Evolutionary conservation across 2,888 invertebrate genomes (phyloP).

Genomic region (Watsonalla binaria): DNA sequence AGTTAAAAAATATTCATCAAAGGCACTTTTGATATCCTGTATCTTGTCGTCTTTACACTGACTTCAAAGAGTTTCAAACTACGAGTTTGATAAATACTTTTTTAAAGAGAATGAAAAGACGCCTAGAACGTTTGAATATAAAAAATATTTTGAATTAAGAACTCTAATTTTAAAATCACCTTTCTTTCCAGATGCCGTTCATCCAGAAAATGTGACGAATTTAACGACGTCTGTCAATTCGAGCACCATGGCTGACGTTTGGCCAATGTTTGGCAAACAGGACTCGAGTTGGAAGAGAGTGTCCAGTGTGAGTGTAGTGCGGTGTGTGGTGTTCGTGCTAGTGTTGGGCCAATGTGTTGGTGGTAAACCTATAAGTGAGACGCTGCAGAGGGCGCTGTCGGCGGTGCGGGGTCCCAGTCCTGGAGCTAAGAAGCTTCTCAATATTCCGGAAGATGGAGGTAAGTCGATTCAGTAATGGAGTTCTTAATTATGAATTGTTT

Average conservation of each 20-base stretch:
- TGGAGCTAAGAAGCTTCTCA: slow-evolving; percentile 73
- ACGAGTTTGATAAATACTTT: no score
- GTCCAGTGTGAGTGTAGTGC: slow-evolving; percentile 40
- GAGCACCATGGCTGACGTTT: slow-evolving; percentile 15
- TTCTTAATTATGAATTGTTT: no score
- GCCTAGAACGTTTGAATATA: no score
- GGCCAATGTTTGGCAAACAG: slow-evolving; percentile 42
- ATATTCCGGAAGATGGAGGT: slow-evolving; percentile 78
- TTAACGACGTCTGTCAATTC: neutral
- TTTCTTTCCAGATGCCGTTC: slow-evolving; percentile 39
- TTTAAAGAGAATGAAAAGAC: no score
- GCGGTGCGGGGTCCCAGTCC: slow-evolving; percentile 74
- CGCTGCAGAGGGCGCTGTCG: slow-evolving; percentile 72
- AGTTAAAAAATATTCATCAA: no score
- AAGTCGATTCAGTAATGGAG: slow-evolving; percentile 13
- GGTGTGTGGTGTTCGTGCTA: slow-evolving; percentile 47
- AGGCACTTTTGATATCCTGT: no score
- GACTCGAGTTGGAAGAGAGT: slow-evolving; percentile 54
- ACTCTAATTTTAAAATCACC: neutral
- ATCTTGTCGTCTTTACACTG: no score
- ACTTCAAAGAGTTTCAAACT: no score
- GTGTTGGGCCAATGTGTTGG: slow-evolving; percentile 44
- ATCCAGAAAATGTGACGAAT: slow-evolving; percentile 31
- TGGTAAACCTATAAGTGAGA: slow-evolving; percentile 74
- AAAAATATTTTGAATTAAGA: no score